Percentiles rank a stretch among this genome's conserved stretches.
Evolutionary conservation across 2,113 vertebrate species (phyloP).

Genomic region (Ammodytes marinus): DNA sequence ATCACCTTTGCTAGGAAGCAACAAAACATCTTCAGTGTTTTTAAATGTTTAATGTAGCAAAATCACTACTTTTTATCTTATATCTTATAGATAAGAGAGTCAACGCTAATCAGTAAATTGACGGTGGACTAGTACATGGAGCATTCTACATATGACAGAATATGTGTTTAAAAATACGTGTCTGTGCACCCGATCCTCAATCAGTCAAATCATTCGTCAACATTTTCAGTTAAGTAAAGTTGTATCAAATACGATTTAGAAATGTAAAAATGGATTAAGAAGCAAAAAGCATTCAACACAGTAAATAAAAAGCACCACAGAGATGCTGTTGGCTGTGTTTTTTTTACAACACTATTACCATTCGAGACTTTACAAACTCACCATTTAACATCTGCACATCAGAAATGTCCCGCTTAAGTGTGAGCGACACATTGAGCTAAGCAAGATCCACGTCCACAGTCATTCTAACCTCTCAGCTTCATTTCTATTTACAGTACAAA

Average conservation of each 20-base stretch:
- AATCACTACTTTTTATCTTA: conserved; percentile 10
- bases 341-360: conserved; percentile 28
- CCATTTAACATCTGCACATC: conserved; percentile 30
- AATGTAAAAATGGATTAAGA: conserved; percentile 17
- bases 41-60: conserved; percentile 13
- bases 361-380: conserved; percentile 27
- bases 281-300: conserved; percentile 28
- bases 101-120: conserved; percentile 10
- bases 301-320: conserved; percentile 26
- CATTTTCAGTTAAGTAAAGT: conserved; percentile 4
- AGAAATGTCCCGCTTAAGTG: conserved; percentile 31
- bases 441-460: conserved; percentile 36
- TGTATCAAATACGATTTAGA: conserved; percentile 20
- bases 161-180: conserved; percentile 3
- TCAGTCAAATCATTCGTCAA: background rate
- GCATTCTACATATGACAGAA: conserved; percentile 13
- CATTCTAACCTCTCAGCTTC: conserved; percentile 29
- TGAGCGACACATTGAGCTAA: conserved; percentile 58
- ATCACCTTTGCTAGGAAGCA: conserved; percentile 29
- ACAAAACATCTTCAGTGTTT: conserved; percentile 34
- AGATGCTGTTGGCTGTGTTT: conserved; percentile 15
- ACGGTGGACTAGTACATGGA: conserved; percentile 11
- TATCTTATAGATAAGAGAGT: conserved; percentile 10
- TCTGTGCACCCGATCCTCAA: background rate
- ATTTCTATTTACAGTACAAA: conserved; percentile 71